A percentile compares a stretch with the other conserved stretches of the same genome.
These are phyloP conservation scores for Halocynthia aurantium DNA, from an alignment of 23 tunicate genomes.

Conservation along the genomic window DNA sequence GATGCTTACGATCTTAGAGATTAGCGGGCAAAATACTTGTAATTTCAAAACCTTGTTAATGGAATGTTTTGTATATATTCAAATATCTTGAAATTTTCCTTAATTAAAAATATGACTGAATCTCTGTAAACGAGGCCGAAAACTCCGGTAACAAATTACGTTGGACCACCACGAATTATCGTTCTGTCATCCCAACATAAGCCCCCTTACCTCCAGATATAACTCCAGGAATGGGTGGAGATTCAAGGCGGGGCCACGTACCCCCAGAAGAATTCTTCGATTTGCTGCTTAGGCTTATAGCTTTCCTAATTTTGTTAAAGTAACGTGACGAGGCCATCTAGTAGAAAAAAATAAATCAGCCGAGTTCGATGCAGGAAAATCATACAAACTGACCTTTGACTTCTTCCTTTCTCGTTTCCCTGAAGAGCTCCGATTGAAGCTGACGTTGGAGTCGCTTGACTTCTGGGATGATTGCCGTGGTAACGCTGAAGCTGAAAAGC, in stretches of 20 bases:
- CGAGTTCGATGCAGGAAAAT: background rate
- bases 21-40: too few species aligned
- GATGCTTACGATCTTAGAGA: too few species aligned
- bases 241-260: slow-evolving; percentile 78
- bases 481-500: background rate
- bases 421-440: slow-evolving; percentile 8
- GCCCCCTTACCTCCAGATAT: slow-evolving; percentile 19
- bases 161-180: too few species aligned
- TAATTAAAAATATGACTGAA: too few species aligned
- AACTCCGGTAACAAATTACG: background rate
- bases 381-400: slow-evolving; percentile 11
- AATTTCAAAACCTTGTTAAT: too few species aligned
- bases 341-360: background rate
- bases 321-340: background rate
- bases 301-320: slow-evolving; percentile 21
- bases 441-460: slow-evolving; percentile 25
- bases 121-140: background rate
- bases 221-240: slow-evolving; percentile 33
- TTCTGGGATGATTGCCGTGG: slow-evolving; percentile 13
- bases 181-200: background rate
- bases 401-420: slow-evolving; percentile 14
- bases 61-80: too few species aligned
- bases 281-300: slow-evolving; percentile 32
- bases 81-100: too few species aligned
- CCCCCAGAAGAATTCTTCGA: slow-evolving; percentile 53